Conservation (phyloP, 2,797 vertebrate genomes). For the Odontamblyopus lacepedii region DNA sequence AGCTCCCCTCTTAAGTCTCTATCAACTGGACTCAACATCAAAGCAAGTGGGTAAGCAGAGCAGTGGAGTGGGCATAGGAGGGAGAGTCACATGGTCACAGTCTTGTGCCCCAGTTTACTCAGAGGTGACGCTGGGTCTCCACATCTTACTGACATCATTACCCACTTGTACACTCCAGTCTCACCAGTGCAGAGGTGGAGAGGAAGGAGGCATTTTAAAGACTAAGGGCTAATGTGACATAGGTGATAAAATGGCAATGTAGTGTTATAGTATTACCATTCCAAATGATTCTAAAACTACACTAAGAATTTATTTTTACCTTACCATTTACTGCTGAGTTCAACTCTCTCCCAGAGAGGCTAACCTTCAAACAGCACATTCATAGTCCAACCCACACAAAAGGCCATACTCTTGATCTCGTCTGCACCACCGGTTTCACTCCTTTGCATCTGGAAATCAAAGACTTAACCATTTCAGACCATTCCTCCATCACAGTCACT, state of each 20-base stretch:
- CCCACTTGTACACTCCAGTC: conserved; percentile 40
- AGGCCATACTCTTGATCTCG: no score
- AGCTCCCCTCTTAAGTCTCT: conserved; percentile 55
- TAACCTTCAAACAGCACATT: no score
- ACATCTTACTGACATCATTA: conserved; percentile 53
- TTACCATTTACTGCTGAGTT: no score
- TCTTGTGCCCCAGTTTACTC: conserved; percentile 36
- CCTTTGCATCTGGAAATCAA: no score
- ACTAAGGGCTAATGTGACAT: not conserved
- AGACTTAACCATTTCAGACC: no score
- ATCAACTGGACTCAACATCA: conserved; percentile 63
- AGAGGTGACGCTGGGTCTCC: conserved; percentile 27
- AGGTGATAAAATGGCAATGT: not conserved
- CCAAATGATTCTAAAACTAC: no score
- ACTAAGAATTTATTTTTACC: no score
- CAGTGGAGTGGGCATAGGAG: conserved; percentile 40
- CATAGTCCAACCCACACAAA: no score
- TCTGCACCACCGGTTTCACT: no score
- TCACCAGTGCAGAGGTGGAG: not conserved
- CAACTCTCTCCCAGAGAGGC: no score
- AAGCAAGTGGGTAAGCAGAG: conserved; percentile 58
- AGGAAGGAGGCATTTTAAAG: not conserved
- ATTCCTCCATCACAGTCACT: no score
- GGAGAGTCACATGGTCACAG: conserved; percentile 34
- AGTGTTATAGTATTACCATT: not conserved